Percentiles rank a stretch among this genome's conserved stretches.
These are phyloP conservation scores for Phengaris arion DNA, from an alignment of 2,888 invertebrate species.

Conservation along the genomic window DNA sequence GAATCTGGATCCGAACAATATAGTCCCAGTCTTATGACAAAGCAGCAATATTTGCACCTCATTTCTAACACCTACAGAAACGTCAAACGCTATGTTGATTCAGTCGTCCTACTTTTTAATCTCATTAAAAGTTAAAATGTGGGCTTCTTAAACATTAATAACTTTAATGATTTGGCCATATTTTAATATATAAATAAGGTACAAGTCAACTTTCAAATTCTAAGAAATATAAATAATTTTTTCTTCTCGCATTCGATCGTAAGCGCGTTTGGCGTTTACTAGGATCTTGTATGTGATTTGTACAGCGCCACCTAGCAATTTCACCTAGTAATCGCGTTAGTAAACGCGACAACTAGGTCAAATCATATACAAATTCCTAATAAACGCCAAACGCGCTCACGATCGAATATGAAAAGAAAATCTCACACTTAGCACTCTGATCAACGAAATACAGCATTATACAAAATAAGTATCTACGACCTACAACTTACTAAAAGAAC, in stretches of 20 bases:
- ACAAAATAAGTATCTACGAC: background rate
- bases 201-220: constrained; percentile 3
- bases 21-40: too few relatives aligned
- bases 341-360: too few relatives aligned
- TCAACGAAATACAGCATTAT: background rate
- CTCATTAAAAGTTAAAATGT: background rate
- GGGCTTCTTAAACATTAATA: background rate
- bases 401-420: too few relatives aligned
- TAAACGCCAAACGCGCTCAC: too few relatives aligned
- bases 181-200: background rate
- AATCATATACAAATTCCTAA: too few relatives aligned
- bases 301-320: too few relatives aligned
- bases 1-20: too few relatives aligned
- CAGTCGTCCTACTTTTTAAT: constrained; percentile 6
- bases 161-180: background rate
- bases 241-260: too few relatives aligned
- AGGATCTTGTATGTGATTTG: too few relatives aligned
- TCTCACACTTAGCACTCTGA: too few relatives aligned
- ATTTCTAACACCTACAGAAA: background rate
- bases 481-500: background rate
- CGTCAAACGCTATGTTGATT: background rate
- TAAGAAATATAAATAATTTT: background rate
- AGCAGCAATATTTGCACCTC: background rate
- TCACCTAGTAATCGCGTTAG: too few relatives aligned
- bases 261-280: too few relatives aligned